Evolutionary conservation across 1,140 invertebrate species (phyloP).

Genomic region (Orius insidiosus): DNA sequence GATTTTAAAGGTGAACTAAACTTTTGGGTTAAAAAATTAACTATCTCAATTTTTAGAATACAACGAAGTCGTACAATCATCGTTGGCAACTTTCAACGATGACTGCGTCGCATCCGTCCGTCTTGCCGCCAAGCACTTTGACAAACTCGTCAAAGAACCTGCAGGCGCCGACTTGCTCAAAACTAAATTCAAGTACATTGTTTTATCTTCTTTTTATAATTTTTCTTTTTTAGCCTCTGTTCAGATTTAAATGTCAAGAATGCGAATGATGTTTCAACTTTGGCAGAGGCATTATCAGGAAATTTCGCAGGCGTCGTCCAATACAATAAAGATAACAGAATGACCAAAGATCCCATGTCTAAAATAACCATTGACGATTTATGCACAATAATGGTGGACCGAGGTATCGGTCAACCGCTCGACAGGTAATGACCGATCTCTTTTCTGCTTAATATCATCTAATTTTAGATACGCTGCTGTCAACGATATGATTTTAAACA

Average conservation of each 20-base stretch:
- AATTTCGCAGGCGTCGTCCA: slow-evolving; percentile 79
- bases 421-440: too few relatives aligned
- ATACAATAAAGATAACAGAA: slow-evolving; percentile 84
- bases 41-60: slow-evolving; percentile 54
- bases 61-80: slow-evolving; percentile 49
- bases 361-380: slow-evolving; percentile 11
- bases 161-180: neutral
- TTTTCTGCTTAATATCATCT: too few relatives aligned
- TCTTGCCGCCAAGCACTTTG: slow-evolving; percentile 43
- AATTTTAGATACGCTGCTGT: slow-evolving; percentile 39
- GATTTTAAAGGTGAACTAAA: slow-evolving; percentile 52
- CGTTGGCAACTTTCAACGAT: slow-evolving; percentile 39
- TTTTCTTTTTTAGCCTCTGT: slow-evolving; percentile 46
- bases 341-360: slow-evolving; percentile 9
- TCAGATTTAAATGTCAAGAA: slow-evolving; percentile 47
- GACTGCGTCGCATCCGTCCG: slow-evolving; percentile 45
- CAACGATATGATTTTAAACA: slow-evolving; percentile 48
- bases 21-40: neutral
- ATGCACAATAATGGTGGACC: slow-evolving; percentile 48
- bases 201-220: slow-evolving; percentile 14
- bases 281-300: slow-evolving; percentile 61
- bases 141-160: slow-evolving; percentile 16
- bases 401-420: slow-evolving; percentile 37
- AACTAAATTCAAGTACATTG: slow-evolving; percentile 4
- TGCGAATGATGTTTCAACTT: slow-evolving; percentile 55